These are phyloP conservation scores for Heliconius congener DNA, from an alignment of 1,140 invertebrate species.

Conservation along the genomic window DNA sequence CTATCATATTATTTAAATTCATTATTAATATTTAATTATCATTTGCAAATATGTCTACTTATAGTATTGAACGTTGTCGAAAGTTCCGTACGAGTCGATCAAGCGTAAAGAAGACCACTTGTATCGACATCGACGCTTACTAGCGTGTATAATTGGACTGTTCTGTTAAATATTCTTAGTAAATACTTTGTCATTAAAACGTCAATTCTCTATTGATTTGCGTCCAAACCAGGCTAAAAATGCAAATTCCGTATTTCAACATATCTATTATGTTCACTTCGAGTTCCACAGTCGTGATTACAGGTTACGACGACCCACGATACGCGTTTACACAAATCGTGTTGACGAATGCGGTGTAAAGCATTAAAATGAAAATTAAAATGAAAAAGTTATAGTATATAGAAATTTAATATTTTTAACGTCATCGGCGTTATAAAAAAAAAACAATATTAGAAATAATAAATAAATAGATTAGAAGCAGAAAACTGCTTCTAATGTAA, in stretches of 20 bases:
- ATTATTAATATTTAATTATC: no score
- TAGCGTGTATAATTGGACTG: not conserved
- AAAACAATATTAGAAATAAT: no score
- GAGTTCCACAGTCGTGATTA: constrained; percentile 19
- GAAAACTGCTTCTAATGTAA: no score
- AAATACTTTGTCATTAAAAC: not conserved
- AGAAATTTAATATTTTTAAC: no score
- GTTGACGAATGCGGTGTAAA: not conserved
- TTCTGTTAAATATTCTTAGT: not conserved
- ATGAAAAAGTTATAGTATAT: no score
- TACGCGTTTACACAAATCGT: constrained; percentile 3
- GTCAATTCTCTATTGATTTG: constrained; percentile 20
- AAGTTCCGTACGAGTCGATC: not conserved
- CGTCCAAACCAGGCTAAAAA: not conserved
- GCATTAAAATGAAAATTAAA: not conserved
- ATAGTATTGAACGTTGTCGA: not conserved
- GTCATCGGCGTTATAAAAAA: no score
- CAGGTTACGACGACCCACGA: constrained; percentile 14
- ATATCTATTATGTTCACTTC: constrained; percentile 27
- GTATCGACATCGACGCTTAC: not conserved
- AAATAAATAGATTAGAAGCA: no score
- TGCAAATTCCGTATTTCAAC: constrained; percentile 21
- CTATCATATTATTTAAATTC: no score
- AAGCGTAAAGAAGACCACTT: not conserved
- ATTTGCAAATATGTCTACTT: not conserved